Base-by-base conservation (phyloP, 2,888 invertebrate species). In the Helleia helle region DNA sequence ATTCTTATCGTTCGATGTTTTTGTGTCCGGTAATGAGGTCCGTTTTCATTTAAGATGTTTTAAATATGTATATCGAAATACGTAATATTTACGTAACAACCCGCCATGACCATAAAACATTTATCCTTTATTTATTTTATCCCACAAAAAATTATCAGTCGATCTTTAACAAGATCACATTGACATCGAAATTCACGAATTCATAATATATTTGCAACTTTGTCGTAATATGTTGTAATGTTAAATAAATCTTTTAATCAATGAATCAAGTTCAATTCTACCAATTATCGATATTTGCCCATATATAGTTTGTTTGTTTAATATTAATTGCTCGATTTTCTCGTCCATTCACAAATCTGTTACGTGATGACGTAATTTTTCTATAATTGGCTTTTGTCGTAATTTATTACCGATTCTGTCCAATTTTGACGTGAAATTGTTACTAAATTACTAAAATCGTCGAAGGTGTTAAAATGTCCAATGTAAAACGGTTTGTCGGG, bases 291-390 rank as follows among this genome's bases (percentile, higher is more conserved):
- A 34, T 34, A 34, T 22, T 8, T 8, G 8, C 8, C 34, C 34
- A 34, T 34, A 6, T 34, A 34, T 34, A 18, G 34, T 4, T 17
- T 18, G 34, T 34, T 22, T 34, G 34, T 34, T 22, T 34, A 46
- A 43, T 42, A 41, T 52, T 48, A 47, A 52, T 53, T 50, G 52
- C 47, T 47, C 47, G 42, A 41, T 41, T 49, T 49, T 47, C 49
- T 50, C 41, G 38, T 46, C 46, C 43, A 46, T 47, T 47, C 39
- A 48, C 22, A 44, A 50, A 50, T 45, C 46, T 45, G 41, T 45
- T 43, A 38, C 44, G 22, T 38, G 29, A 49, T 68, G 65, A 57
- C 57, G 60, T 64, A 69, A 69, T 65, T 65, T 52, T 47, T 50
- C 47, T 42, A 57, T 70, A 68, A 71, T 70, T 71, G 64, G 61